These are phyloP conservation scores for Alloplasta piceator DNA, from an alignment of 2,888 invertebrate species.

Conservation along the genomic window DNA sequence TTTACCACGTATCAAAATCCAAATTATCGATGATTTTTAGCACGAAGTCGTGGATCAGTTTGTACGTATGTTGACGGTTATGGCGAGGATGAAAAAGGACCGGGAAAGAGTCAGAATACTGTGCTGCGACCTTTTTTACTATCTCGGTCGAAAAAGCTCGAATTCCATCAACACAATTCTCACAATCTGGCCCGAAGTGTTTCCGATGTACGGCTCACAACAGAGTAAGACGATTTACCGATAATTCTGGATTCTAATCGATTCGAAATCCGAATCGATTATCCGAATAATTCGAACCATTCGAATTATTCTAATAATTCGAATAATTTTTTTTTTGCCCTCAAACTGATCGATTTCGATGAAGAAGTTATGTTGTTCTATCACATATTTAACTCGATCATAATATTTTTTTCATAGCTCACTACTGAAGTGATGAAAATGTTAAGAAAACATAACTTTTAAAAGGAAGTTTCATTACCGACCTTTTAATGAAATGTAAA, in stretches of 20 bases:
- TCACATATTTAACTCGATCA: no score
- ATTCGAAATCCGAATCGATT: no score
- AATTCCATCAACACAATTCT: slow-evolving; percentile 81
- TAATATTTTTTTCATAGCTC: no score
- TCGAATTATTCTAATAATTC: no score
- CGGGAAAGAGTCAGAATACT: slow-evolving; percentile 82
- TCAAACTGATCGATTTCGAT: no score
- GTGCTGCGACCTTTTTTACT: slow-evolving; percentile 83
- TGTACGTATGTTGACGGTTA: slow-evolving; percentile 72
- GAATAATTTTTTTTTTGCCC: no score
- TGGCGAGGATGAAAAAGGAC: slow-evolving; percentile 80
- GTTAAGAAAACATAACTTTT: no score
- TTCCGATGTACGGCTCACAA: slow-evolving; percentile 78
- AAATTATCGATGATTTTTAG: slow-evolving; percentile 62
- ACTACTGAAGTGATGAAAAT: no score
- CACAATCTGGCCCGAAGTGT: slow-evolving; percentile 83
- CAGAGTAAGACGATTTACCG: slow-evolving; percentile 69
- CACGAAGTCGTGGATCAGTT: slow-evolving; percentile 68
- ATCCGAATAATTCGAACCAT: no score
- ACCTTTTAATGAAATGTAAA: no score
- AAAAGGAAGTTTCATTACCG: no score
- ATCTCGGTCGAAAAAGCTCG: slow-evolving; percentile 79
- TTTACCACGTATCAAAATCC: slow-evolving; percentile 18
- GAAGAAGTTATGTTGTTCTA: no score
- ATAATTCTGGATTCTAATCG: slow-evolving; percentile 34